Evolutionary conservation across 1,140 invertebrate genomes (phyloP).

Genomic region (Drosophila watanabei): DNA sequence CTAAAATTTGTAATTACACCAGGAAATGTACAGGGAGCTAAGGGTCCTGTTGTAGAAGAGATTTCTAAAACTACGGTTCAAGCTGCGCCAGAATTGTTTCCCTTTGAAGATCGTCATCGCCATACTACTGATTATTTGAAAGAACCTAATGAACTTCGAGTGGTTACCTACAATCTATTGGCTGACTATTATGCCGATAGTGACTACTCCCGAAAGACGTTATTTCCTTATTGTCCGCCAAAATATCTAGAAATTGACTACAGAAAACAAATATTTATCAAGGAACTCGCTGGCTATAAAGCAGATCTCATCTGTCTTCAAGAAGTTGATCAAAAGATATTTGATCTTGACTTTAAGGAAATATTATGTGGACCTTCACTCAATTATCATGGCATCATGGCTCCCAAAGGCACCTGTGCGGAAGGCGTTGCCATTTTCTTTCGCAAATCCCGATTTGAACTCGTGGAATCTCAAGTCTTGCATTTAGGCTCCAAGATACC

Average conservation of each 20-base stretch:
- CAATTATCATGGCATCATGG: conserved; percentile 88
- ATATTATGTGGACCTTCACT: conserved; percentile 87
- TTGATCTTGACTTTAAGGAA: conserved; percentile 89
- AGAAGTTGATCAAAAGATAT: conserved; percentile 95
- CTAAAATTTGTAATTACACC: conserved; percentile 89
- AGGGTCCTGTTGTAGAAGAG: conserved; percentile 88
- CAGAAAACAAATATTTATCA: conserved; percentile 93
- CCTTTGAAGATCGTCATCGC: conserved; percentile 92
- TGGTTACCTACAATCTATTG: conserved; percentile 95
- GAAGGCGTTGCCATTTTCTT: conserved; percentile 95
- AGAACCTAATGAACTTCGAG: conserved; percentile 88
- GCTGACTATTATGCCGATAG: conserved; percentile 95
- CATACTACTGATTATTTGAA: conserved; percentile 88
- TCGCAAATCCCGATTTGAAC: conserved; percentile 88
- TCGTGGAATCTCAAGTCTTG: conserved; percentile 86
- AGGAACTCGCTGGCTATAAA: conserved; percentile 95
- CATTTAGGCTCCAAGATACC: conserved; percentile 88
- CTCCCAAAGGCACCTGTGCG: conserved; percentile 90
- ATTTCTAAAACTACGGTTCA: conserved; percentile 87
- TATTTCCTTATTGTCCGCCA: conserved; percentile 93
- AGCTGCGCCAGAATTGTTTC: conserved; percentile 91
- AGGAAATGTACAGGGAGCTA: conserved; percentile 85
- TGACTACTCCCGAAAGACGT: conserved; percentile 89
- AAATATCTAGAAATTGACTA: conserved; percentile 94
- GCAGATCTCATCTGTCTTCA: conserved; percentile 96